Base-by-base conservation (phyloP, 2,113 vertebrate genomes). In the Barbus barbus region DNA sequence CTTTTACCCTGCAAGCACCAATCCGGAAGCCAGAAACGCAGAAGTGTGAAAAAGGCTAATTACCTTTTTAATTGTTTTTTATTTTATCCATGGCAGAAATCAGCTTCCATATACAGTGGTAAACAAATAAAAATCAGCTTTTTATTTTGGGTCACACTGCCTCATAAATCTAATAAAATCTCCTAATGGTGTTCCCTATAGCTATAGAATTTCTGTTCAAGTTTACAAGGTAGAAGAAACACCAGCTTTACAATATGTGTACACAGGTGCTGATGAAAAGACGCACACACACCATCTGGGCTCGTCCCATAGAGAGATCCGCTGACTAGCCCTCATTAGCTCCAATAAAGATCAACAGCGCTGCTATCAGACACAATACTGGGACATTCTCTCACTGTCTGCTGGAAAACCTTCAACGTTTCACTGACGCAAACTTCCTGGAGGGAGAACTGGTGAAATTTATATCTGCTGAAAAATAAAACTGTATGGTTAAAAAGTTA, bases 261-360 rank as follows among this genome's bases (percentile, higher is more conserved):
- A 31, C 73, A 76, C 73, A 53, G 73, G 26, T 33, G 73, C 73
- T 76, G 73, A 76, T 18, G 46, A 53, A 51, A 53, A 83, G 61
- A 75, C 61, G 2, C 41, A 12, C 41, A 78, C 41, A 46, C 33
- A 26, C 56, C 81, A 75, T 83, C 71, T 83, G 81, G 71, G 26
- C 20, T 26, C 44, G n/a, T 48, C 33, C 79, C 81, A 22, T 13
- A 75, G 67, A 56, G 65, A 58, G 60, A 80, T 80, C 24, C 5
- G 13, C 78, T 51, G 41, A 53, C 33, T 33, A 9, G 24, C 38
- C 41, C 71, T 83, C 71, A 75, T 83, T 75, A 83, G 71, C 72
- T 75, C 58, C 72, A 76, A 63, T 76, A 24, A 75, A 38, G 36
- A 51, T 84, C 67, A 84, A 67, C 58, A 67, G 48, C 1, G 13